A percentile compares a stretch with the other conserved stretches of the same genome.
These are phyloP conservation scores for Thinocorus orbignyianus DNA, from an alignment of 2,113 vertebrate genomes.

Conservation along the genomic window DNA sequence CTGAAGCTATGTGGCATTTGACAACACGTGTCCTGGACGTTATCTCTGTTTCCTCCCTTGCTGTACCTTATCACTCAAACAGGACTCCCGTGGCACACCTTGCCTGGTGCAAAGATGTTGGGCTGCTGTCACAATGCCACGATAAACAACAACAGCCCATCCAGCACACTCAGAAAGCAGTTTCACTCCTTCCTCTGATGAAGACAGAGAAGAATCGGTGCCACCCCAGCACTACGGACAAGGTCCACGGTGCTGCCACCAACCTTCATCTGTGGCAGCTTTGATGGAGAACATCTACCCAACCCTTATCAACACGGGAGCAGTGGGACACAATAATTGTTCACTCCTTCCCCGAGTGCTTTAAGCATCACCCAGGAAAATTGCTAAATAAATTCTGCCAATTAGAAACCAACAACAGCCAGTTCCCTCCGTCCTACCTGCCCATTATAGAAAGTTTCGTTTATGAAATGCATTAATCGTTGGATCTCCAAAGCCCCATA, in stretches of 20 bases:
- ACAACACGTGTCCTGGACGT: background rate
- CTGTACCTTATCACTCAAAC: accelerated
- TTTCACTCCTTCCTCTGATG: background rate
- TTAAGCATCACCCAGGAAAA: background rate
- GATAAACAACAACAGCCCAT: accelerated
- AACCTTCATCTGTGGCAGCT: accelerated
- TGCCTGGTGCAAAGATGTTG: background rate
- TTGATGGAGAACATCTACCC: background rate
- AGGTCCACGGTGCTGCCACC: background rate
- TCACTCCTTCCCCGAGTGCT: background rate
- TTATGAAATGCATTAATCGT: constrained; percentile 55
- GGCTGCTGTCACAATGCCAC: background rate
- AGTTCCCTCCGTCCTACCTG: background rate
- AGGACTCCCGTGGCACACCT: background rate
- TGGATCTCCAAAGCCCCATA: constrained; percentile 58
- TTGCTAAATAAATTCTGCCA: constrained; percentile 8
- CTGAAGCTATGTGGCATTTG: background rate
- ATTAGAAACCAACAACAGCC: background rate
- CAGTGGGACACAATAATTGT: accelerated
- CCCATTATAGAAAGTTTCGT: constrained; percentile 12
- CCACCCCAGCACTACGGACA: background rate
- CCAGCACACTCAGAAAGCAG: background rate
- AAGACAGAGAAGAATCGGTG: background rate
- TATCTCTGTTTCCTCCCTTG: background rate
- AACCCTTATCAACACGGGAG: accelerated